Evolutionary conservation across 1,140 invertebrate species (phyloP).

Genomic region (Homarus americanus): DNA sequence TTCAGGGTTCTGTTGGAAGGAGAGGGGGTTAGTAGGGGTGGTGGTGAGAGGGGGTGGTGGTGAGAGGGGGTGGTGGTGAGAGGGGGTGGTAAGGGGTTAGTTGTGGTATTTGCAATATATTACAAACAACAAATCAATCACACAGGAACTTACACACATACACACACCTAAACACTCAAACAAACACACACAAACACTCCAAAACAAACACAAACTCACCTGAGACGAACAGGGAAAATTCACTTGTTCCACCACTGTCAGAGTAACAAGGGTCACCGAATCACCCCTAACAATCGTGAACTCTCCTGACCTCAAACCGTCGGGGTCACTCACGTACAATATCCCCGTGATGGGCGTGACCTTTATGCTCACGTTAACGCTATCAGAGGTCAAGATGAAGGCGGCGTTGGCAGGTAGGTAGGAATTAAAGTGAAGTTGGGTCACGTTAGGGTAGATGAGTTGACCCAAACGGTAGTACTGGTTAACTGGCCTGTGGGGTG

Average conservation of each 20-base stretch:
- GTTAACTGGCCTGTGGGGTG: constrained; percentile 3
- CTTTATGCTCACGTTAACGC: not conserved
- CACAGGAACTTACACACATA: no score
- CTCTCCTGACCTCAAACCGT: constrained; percentile 10
- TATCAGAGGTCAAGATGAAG: constrained; percentile 18
- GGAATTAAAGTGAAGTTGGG: not conserved
- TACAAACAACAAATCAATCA: no score
- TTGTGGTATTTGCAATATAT: no score
- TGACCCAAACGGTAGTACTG: constrained; percentile 34
- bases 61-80: no score
- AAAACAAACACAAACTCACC: no score
- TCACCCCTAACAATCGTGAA: constrained; percentile 3
- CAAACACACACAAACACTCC: no score
- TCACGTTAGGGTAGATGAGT: constrained; percentile 17
- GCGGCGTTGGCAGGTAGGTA: not conserved
- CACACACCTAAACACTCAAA: no score
- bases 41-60: not conserved
- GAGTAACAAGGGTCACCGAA: not conserved
- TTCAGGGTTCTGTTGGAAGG: not conserved
- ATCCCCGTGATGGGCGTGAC: constrained; percentile 41
- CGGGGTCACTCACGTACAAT: constrained; percentile 38
- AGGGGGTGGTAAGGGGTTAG: no score
- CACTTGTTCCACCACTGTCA: not conserved
- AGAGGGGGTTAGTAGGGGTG: not conserved
- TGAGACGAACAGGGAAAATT: not conserved